Evolutionary conservation across 2,113 vertebrate species (phyloP).

Genomic region (Oncorhynchus nerka): DNA sequence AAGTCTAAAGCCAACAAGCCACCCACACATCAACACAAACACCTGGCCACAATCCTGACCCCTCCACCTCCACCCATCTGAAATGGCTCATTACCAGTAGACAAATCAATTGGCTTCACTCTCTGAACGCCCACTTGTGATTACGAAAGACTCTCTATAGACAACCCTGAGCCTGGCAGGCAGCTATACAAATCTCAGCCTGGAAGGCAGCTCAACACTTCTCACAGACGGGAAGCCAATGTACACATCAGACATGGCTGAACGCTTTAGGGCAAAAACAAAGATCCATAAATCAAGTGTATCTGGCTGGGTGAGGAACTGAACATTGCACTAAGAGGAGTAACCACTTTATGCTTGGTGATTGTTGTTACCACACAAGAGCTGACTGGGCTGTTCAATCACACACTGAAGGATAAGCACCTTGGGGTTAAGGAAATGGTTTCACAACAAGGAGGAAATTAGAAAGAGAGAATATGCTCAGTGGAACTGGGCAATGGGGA

Average conservation of each 20-base stretch:
- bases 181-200: neutral
- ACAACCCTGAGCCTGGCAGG: constrained; percentile 31
- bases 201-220: constrained; percentile 7
- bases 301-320: neutral
- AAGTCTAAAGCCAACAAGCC: constrained; percentile 29
- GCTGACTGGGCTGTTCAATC: neutral
- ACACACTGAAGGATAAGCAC: neutral
- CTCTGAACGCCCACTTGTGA: constrained; percentile 70
- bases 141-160: constrained; percentile 67
- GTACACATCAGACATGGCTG: neutral
- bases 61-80: constrained; percentile 61
- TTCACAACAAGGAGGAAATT: neutral
- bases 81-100: constrained; percentile 72
- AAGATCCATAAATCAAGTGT: neutral
- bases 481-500: neutral
- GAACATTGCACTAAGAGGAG: neutral
- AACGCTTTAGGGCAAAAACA: neutral
- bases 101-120: constrained; percentile 74
- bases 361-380: neutral
- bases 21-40: constrained; percentile 53
- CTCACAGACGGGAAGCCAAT: constrained; percentile 46
- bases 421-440: neutral
- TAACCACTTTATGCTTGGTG: neutral
- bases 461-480: neutral
- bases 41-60: constrained; percentile 51